Percentiles rank a stretch among this genome's conserved stretches.
Evolutionary conservation across 2,888 invertebrate species (phyloP).

Genomic region (Ptycholaimellus sp.): DNA sequence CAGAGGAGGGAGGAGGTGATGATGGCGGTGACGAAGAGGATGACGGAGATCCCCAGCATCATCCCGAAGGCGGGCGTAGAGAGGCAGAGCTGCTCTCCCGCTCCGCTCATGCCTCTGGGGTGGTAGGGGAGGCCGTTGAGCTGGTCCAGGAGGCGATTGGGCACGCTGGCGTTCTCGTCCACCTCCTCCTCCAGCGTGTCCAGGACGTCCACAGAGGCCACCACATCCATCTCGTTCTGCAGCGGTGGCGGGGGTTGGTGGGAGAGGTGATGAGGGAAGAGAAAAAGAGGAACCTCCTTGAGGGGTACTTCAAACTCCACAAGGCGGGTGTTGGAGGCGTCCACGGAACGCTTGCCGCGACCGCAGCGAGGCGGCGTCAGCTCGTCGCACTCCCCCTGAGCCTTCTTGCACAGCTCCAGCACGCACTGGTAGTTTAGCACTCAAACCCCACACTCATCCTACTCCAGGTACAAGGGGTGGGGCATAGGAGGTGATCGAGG

Average conservation of each 20-base stretch:
- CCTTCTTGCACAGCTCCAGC: conserved; percentile 17
- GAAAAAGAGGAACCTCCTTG: neutral
- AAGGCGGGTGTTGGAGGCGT: neutral
- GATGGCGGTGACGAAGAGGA: conserved; percentile 6
- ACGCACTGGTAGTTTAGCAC: conserved; percentile 21
- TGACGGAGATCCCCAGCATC: conserved; percentile 5
- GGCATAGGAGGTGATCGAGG: neutral
- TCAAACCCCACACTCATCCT: neutral
- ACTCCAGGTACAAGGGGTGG: neutral
- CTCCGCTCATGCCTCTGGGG: too few species aligned
- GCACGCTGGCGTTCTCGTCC: conserved; percentile 1
- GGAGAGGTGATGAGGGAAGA: conserved; percentile 5
- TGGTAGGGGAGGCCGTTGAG: conserved; percentile 4
- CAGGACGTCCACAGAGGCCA: conserved; percentile 9
- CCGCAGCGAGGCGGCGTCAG: conserved; percentile 16
- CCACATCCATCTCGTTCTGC: conserved; percentile 8
- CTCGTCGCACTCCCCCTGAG: conserved; percentile 16
- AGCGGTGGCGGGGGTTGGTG: conserved; percentile 7
- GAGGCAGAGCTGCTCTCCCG: conserved; percentile 4
- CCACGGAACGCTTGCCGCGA: conserved; percentile 4
- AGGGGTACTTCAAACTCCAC: neutral
- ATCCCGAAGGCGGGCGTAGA: conserved; percentile 7
- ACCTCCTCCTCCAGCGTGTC: conserved; percentile 9
- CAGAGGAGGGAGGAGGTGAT: conserved; percentile 5
- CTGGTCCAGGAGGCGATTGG: neutral